Evolutionary conservation across 2,888 invertebrate genomes (phyloP), one percentile per base, ranked within the genome.

Genomic region (Pollenia labialis): DNA sequence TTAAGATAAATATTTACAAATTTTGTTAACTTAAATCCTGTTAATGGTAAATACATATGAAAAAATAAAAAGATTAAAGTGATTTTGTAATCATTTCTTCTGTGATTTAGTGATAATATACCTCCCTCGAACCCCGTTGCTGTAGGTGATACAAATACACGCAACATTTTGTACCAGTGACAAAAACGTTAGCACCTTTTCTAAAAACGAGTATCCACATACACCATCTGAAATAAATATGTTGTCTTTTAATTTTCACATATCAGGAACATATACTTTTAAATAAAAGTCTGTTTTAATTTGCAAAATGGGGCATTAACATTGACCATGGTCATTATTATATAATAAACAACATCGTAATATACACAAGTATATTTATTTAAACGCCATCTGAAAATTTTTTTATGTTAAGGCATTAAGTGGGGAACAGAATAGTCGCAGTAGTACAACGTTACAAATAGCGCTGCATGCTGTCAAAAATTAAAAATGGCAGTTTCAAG

Each of bases 51-150:
- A 40, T 60, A 74, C 76, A 82, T 8, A n/a, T 32, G 14, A 32
- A 54, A 52, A 2, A 44, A 14, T 44, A 42, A 69, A 44, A 66
- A 54, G 44, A 8, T 76, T 23, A n/a, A 71, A 71, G 60, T 71
- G 80, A 54, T 69, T 69, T 76, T 69, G 60, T 79, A 79, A 79
- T 50, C 50, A 79, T 40, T 79, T 54, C 58, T 60, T 60, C 4
- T 79, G 42, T n/a, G 44, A 58, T 68, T 32, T 60, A 44, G 52
- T 40, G 50, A 71, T 71, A 62, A 44, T 42, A 62, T 40, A 32
- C 52, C 8, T 80, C 60, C 68, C 50, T 50, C n/a, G 23, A n/a
- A 44, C 60, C 71, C 62, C 68, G 40, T 50, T 42, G 4, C 16
- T 32, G 16, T 11, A 12, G 2, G 7, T 4, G 18, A 62, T n/a